These are phyloP conservation scores for Dastarcus helophoroides DNA, from an alignment of 2,888 invertebrate genomes.

Conservation along the genomic window DNA sequence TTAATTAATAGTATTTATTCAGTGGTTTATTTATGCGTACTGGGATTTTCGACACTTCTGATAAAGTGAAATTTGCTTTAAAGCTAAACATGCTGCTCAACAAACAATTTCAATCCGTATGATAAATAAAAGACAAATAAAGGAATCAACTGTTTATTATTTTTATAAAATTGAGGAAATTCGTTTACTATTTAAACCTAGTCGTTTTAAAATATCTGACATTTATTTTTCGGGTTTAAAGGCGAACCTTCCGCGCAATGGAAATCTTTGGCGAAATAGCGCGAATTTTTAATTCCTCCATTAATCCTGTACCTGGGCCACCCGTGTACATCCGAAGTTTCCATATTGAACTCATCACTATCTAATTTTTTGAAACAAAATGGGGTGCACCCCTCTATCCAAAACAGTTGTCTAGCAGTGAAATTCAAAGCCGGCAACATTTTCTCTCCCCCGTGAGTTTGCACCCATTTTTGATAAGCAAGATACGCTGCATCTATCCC, in stretches of 20 bases:
- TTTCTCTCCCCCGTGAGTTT: conserved; percentile 49
- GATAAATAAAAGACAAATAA: no score
- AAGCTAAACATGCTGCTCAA: no score
- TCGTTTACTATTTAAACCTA: no score
- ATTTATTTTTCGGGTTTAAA: conserved; percentile 24
- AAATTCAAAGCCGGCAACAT: conserved; percentile 60
- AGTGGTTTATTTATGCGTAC: no score
- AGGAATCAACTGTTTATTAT: no score
- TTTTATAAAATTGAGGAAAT: no score
- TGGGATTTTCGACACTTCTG: no score
- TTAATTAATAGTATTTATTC: no score
- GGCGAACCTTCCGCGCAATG: conserved; percentile 17
- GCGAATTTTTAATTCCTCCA: conserved; percentile 18
- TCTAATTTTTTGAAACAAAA: conserved; percentile 17
- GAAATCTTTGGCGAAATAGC: conserved; percentile 21
- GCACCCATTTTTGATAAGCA: conserved; percentile 63
- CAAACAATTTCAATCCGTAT: no score
- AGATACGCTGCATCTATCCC: conserved; percentile 78
- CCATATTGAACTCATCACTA: neutral
- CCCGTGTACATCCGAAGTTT: conserved; percentile 1
- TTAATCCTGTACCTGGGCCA: conserved; percentile 16
- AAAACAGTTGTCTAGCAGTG: conserved; percentile 45
- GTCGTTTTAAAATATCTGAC: conserved; percentile 16
- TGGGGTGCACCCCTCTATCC: conserved; percentile 26
- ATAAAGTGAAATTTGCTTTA: no score